Evolutionary conservation across 2,797 vertebrate species (phyloP).

Genomic region (Aphelocoma californica): DNA sequence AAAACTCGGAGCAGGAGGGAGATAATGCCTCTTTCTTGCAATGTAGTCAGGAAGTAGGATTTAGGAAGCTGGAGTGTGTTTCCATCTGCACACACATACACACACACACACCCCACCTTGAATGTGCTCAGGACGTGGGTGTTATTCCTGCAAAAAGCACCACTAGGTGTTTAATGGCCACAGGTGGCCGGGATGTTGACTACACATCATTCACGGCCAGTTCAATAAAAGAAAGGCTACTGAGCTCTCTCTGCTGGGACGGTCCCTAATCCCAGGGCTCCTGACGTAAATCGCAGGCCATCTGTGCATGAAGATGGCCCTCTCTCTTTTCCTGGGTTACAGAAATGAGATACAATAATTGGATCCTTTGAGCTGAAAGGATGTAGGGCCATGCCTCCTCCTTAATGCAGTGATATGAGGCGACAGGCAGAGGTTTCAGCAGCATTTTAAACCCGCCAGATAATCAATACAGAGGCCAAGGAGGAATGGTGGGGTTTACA

Average conservation of each 20-base stretch:
- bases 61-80: background rate
- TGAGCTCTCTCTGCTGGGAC: constrained; percentile 8
- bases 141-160: background rate
- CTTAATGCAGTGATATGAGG: background rate
- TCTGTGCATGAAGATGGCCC: background rate
- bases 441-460: background rate
- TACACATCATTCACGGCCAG: background rate
- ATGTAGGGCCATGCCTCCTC: background rate
- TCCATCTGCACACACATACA: background rate
- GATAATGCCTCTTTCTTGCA: background rate
- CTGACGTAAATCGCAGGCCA: constrained; percentile 11
- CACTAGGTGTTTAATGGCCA: background rate
- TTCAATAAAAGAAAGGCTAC: constrained; percentile 29
- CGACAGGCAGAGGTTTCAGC: background rate
- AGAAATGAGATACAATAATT: constrained; percentile 25
- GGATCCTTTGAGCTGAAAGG: background rate
- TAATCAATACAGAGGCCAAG: background rate
- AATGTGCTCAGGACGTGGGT: background rate
- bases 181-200: background rate
- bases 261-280: constrained; percentile 15
- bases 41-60: background rate
- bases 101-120: background rate
- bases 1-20: background rate
- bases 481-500: background rate
- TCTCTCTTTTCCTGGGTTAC: background rate